phyloP scores from a whole-genome alignment of 64 coral and sea anemone species.

The Montipora sp. region DNA sequence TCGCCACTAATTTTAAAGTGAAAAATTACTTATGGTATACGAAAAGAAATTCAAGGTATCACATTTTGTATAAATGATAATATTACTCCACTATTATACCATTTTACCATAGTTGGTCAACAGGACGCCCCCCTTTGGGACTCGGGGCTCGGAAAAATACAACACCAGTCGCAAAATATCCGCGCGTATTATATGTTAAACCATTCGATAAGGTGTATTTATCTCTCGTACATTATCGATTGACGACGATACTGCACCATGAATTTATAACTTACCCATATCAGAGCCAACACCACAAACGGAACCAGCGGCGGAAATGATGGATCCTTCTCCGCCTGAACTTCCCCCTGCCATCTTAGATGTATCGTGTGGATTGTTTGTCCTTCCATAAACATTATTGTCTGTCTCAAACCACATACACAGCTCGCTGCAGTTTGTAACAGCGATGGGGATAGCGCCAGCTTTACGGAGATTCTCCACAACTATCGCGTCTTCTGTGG shows the following conservation, averaged over 20 bases:
- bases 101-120: too few relatives aligned
- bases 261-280: slow-evolving; percentile 58
- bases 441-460: slow-evolving; percentile 78
- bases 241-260: too few relatives aligned
- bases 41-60: too few relatives aligned
- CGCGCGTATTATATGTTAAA: too few relatives aligned
- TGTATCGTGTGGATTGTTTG: slow-evolving; percentile 81
- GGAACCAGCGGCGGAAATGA: slow-evolving; percentile 88
- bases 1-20: too few relatives aligned
- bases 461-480: slow-evolving; percentile 73
- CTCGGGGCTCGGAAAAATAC: too few relatives aligned
- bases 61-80: background rate
- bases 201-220: too few relatives aligned
- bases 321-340: slow-evolving; percentile 86
- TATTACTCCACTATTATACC: too few relatives aligned
- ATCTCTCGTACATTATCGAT: too few relatives aligned
- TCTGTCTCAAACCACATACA: slow-evolving; percentile 96
- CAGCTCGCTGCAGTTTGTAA: slow-evolving; percentile 94
- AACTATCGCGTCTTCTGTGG: slow-evolving; percentile 55
- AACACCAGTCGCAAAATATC: too few relatives aligned
- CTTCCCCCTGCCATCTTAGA: slow-evolving; percentile 85
- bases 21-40: too few relatives aligned
- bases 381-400: slow-evolving; percentile 85
- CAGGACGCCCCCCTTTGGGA: too few relatives aligned
- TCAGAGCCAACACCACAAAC: slow-evolving; percentile 91